Evolutionary conservation across 2,113 vertebrate genomes (phyloP).

Genomic region (Chaetodon trifascialis): DNA sequence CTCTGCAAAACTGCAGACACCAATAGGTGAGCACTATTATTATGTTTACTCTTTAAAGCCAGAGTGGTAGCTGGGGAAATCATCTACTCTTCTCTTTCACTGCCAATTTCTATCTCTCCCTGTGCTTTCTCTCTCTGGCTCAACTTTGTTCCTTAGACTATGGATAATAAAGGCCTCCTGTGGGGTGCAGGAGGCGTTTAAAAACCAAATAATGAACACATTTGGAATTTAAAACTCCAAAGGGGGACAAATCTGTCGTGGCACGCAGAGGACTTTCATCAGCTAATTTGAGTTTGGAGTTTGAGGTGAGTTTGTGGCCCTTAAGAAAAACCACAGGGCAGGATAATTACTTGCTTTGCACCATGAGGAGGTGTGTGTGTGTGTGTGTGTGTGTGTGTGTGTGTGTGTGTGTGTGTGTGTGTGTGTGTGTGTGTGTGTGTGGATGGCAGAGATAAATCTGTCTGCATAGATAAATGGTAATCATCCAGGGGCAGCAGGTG

Average conservation of each 20-base stretch:
- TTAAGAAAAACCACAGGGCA: slow-evolving; percentile 36
- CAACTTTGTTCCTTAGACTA: slow-evolving; percentile 59
- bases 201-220: slow-evolving; percentile 58
- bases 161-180: slow-evolving; percentile 51
- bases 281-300: slow-evolving; percentile 55
- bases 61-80: slow-evolving; percentile 78
- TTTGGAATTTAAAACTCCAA: slow-evolving; percentile 59
- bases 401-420: neutral
- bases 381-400: neutral
- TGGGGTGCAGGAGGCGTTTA: slow-evolving; percentile 47
- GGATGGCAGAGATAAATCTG: slow-evolving; percentile 36
- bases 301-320: slow-evolving; percentile 47
- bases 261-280: slow-evolving; percentile 46
- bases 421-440: neutral
- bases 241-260: slow-evolving; percentile 23
- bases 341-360: slow-evolving; percentile 56
- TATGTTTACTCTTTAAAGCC: slow-evolving; percentile 80
- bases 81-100: slow-evolving; percentile 60
- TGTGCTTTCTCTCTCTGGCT: slow-evolving; percentile 46
- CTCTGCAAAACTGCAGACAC: slow-evolving; percentile 45
- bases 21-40: slow-evolving; percentile 76
- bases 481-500: slow-evolving; percentile 41
- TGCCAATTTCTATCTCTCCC: slow-evolving; percentile 52
- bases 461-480: slow-evolving; percentile 55
- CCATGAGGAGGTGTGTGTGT: slow-evolving; percentile 29